phyloP scores from a whole-genome alignment of 2,797 vertebrate species.

The Xyrichtys novacula region DNA sequence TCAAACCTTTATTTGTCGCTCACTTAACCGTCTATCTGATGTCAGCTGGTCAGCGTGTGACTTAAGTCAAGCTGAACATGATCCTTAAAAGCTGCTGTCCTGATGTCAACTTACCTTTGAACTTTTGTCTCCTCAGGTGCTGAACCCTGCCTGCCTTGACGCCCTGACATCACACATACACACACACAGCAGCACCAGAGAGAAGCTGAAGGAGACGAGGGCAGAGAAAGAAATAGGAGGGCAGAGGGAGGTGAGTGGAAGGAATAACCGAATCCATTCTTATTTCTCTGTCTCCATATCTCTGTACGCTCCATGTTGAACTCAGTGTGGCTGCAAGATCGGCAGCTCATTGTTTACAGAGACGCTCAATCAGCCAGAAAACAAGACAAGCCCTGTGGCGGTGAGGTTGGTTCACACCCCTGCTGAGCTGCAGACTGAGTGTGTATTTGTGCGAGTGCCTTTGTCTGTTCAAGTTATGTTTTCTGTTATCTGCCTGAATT shows the following conservation, averaged over 20 bases:
- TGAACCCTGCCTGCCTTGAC: conserved; percentile 55
- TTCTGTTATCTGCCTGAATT: not conserved
- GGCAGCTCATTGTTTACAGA: conserved; percentile 43
- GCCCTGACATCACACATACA: conserved; percentile 42
- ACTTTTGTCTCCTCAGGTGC: conserved; percentile 67
- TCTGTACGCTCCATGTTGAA: not conserved
- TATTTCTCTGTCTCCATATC: conserved; percentile 15
- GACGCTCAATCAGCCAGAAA: conserved; percentile 52
- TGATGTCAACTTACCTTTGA: conserved; percentile 48
- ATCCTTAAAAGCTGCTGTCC: conserved; percentile 35
- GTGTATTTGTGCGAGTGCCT: not conserved
- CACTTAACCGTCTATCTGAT: not conserved
- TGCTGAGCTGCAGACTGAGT: conserved; percentile 37
- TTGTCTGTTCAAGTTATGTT: not conserved
- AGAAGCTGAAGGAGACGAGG: conserved; percentile 28
- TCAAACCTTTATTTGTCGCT: not conserved
- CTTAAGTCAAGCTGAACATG: conserved; percentile 32
- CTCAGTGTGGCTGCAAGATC: conserved; percentile 3
- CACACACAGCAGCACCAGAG: conserved; percentile 14
- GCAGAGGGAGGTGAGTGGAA: conserved; percentile 68
- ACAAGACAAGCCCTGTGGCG: conserved; percentile 45
- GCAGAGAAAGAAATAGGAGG: conserved; percentile 46
- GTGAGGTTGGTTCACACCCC: conserved; percentile 45
- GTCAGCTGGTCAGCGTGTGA: conserved; percentile 5
- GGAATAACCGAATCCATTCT: conserved; percentile 16